These are phyloP conservation scores for Jaculus jaculus DNA, from an alignment of 2,113 vertebrate species.

Conservation along the genomic window DNA sequence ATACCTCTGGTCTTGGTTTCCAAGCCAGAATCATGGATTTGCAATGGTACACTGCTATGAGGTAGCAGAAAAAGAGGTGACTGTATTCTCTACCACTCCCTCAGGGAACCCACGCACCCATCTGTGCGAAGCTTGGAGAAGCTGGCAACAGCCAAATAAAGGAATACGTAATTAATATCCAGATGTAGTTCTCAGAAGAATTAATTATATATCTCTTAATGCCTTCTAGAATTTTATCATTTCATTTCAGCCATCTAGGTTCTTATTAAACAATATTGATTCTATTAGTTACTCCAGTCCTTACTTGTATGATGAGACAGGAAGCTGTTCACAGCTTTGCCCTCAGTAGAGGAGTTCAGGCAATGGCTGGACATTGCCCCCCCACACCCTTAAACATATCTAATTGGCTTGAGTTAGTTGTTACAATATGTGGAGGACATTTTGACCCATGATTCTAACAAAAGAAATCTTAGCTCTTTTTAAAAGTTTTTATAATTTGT, in stretches of 20 bases:
- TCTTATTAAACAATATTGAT: not conserved
- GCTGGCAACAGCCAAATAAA: not conserved
- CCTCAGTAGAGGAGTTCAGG: not conserved
- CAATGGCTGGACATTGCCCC: not conserved
- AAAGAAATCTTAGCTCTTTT: not conserved
- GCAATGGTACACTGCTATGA: not conserved
- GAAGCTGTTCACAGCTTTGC: not conserved
- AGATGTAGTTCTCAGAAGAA: not conserved
- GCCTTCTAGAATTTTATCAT: not conserved
- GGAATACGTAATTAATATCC: not conserved
- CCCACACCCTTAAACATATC: not conserved
- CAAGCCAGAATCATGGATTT: not conserved
- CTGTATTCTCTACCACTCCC: not conserved
- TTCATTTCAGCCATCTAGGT: not conserved
- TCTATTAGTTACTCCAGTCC: not conserved
- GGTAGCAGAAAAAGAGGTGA: not conserved
- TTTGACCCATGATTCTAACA: conserved; percentile 4
- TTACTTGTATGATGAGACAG: not conserved
- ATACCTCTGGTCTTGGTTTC: not conserved
- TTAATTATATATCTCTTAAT: not conserved
- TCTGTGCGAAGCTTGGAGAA: not conserved
- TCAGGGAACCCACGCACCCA: not conserved
- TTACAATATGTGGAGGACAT: not conserved
- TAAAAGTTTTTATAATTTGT: not conserved
- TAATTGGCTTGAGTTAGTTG: not conserved